Evolutionary conservation across 2,797 vertebrate genomes (phyloP).

Genomic region (Myotis pilosus): DNA sequence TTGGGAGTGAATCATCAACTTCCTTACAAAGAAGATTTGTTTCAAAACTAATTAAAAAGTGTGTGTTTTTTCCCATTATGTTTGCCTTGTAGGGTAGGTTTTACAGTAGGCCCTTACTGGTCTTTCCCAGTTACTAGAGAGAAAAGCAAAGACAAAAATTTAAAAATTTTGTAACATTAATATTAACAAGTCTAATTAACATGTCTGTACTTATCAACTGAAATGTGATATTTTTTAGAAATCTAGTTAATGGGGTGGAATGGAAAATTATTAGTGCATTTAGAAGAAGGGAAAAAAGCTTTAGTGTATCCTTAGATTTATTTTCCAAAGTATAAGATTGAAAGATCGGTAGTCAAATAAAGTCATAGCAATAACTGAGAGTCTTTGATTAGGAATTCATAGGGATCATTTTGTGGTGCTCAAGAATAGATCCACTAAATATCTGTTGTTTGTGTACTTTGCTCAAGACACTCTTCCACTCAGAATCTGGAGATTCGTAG

Average conservation of each 20-base stretch:
- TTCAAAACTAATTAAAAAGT: slow-evolving; percentile 19
- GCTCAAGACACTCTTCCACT: not conserved
- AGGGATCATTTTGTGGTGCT: not conserved
- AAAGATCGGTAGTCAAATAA: slow-evolving; percentile 37
- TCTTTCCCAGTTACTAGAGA: slow-evolving; percentile 29
- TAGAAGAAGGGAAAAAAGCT: not conserved
- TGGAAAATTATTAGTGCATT: slow-evolving; percentile 7
- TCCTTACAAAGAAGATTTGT: slow-evolving; percentile 30
- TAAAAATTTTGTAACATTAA: not conserved
- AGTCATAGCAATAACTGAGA: not conserved
- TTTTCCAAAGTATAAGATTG: slow-evolving; percentile 14
- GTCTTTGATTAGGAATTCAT: not conserved
- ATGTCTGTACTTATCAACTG: not conserved
- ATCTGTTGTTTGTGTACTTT: not conserved
- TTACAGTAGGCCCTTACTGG: not conserved
- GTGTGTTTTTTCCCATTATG: not conserved
- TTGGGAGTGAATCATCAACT: not conserved
- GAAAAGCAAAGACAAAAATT: slow-evolving; percentile 37
- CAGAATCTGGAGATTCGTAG: not conserved
- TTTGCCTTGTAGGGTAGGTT: not conserved
- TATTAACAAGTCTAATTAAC: not conserved
- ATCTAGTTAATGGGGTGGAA: slow-evolving; percentile 14
- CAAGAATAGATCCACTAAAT: not conserved
- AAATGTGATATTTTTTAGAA: slow-evolving; percentile 20
- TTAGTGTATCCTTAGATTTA: slow-evolving; percentile 7